Percentiles rank a stretch among this genome's conserved stretches.
Conservation (phyloP, 2,113 vertebrate species). For the Taurulus bubalis region DNA sequence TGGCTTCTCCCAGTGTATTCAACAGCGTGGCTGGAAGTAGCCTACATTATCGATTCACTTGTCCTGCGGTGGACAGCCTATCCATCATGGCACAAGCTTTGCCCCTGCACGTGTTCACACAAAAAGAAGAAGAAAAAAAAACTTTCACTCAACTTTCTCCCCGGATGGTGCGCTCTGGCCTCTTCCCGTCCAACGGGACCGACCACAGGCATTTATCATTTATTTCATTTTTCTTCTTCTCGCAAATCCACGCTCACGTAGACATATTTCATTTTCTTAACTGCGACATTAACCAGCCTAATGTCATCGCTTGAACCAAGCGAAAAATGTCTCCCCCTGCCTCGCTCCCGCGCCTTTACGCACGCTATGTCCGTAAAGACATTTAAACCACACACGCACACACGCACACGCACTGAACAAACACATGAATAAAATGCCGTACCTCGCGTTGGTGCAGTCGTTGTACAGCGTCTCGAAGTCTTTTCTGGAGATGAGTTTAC, state of each 20-base stretch:
- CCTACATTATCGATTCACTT: conserved; percentile 67
- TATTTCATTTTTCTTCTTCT: too few relatives aligned
- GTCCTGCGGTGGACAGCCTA: conserved; percentile 50
- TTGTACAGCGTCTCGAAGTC: conserved; percentile 99
- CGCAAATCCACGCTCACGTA: background rate
- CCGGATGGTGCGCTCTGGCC: conserved; percentile 37
- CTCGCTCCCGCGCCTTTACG: conserved; percentile 69
- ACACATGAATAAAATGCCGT: background rate
- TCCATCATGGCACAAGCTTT: conserved; percentile 64
- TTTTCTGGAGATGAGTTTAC: conserved; percentile 98
- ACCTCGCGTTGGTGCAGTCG: conserved; percentile 99
- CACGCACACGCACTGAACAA: too few relatives aligned
- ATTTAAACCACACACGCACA: background rate
- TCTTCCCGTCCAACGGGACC: conserved; percentile 17
- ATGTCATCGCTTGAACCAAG: background rate
- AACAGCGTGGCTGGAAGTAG: conserved; percentile 32
- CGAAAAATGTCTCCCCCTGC: conserved; percentile 59
- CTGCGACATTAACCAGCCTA: background rate
- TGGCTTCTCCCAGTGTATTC: conserved; percentile 54
- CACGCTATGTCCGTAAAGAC: conserved; percentile 38
- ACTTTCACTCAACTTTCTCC: conserved; percentile 71
- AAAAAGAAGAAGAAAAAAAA: conserved; percentile 38
- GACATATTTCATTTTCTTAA: background rate
- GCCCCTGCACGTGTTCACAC: conserved; percentile 57
- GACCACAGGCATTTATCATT: background rate